Evolutionary conservation across 2,888 invertebrate genomes (phyloP).

Genomic region (Troglohyphantes excavatus): DNA sequence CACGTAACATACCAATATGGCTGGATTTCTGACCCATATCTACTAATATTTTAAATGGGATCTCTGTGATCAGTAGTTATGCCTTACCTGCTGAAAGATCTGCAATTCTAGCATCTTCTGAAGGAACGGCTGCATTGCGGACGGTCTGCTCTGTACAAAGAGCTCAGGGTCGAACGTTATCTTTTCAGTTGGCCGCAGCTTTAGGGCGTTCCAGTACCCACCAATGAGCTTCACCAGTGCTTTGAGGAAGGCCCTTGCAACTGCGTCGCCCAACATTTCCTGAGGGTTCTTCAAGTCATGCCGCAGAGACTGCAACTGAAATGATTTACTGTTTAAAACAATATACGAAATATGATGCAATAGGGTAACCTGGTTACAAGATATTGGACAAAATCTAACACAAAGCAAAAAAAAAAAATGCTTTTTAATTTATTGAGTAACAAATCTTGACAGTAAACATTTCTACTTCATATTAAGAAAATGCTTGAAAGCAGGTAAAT

Average conservation of each 20-base stretch:
- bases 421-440: too few species aligned
- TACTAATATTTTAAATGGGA: too few species aligned
- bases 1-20: too few species aligned
- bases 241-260: slow-evolving; percentile 94
- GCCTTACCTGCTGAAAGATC: slow-evolving; percentile 93
- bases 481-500: too few species aligned
- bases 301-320: slow-evolving; percentile 88
- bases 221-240: slow-evolving; percentile 97
- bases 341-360: too few species aligned
- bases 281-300: slow-evolving; percentile 89
- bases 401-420: too few species aligned
- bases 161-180: slow-evolving; percentile 93
- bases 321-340: background rate
- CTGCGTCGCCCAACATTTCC: slow-evolving; percentile 92
- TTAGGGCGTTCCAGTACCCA: slow-evolving; percentile 95
- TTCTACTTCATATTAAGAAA: too few species aligned
- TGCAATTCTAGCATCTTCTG: slow-evolving; percentile 95
- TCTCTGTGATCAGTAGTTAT: too few species aligned
- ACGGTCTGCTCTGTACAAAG: slow-evolving; percentile 93
- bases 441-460: too few species aligned
- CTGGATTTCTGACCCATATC: too few species aligned
- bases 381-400: too few species aligned
- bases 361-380: too few species aligned
- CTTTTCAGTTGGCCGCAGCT: slow-evolving; percentile 82
- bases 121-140: slow-evolving; percentile 93